Evolutionary conservation across 1,140 invertebrate genomes (phyloP), one percentile per base, ranked within the genome.

Genomic region (Atta colombica): DNA sequence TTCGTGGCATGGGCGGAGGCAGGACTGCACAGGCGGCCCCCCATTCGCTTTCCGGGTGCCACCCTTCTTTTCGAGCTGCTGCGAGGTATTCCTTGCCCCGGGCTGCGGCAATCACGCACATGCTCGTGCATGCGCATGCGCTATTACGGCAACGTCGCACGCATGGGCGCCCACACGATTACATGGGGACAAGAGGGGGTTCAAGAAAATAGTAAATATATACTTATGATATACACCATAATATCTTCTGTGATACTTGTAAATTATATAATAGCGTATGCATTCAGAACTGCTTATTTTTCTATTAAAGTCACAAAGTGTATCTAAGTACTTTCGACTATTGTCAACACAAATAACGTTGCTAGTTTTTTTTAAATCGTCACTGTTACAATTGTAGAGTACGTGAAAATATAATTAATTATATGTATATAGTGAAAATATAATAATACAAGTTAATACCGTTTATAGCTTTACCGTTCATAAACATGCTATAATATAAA

Each of bases 31-130:
- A 90, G 92, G 87, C 92, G 92, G 90, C 92, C 89, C 89, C 94
- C 94, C 94, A 94, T 94, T 95, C 93, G 94, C 93, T 93, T 94
- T 91, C 92, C 92, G 90, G 92, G 93, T 92, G 90, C 94, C 94
- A 93, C 94, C 94, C 94, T 93, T 91, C 89, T 94, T 93, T 92
- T 92, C 87, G 78, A 87, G 77, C 63, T 87, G 77, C 90, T 86
- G 85, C 85, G 87, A 89, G 91, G 80, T 92, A 88, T 92, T 90
- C 89, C 85, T 86, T 86, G 75, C 78, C 53, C 81, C 65, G 78
- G 61, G 86, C 86, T 84, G 88, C 85, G 88, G 86, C 89, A 87
- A 89, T 87, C 85, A 91, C 88, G 87, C 88, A 90, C 87, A 88
- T 87, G 90, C 84, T 81, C 28, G 88, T 51, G 49, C 12, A 51